Evolutionary conservation across 1,140 invertebrate species (phyloP).

Genomic region (Rhopalosiphum maidis): DNA sequence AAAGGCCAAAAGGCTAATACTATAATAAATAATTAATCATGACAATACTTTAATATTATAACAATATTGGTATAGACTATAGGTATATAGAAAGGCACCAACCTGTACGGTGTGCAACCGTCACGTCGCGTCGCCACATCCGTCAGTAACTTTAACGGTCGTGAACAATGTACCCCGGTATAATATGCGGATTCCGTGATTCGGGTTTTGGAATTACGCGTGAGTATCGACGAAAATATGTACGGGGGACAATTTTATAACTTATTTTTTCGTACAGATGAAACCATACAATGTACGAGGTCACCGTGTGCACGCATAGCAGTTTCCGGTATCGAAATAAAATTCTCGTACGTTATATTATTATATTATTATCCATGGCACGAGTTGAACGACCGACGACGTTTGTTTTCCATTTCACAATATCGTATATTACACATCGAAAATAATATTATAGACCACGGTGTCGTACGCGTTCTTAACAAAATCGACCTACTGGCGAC

Average conservation of each 20-base stretch:
- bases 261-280: neutral
- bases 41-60: neutral
- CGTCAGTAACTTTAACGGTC: neutral
- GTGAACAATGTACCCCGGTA: neutral
- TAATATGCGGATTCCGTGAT: neutral
- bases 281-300: neutral
- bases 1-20: neutral
- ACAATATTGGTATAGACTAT: neutral
- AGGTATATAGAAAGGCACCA: neutral
- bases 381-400: neutral
- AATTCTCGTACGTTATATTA: slow-evolving; percentile 14
- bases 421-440: neutral
- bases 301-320: neutral
- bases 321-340: slow-evolving; percentile 19
- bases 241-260: neutral
- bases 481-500: neutral
- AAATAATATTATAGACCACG: neutral
- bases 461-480: neutral
- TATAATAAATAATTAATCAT: neutral
- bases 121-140: neutral
- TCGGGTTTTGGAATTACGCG: neutral
- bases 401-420: neutral
- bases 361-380: neutral
- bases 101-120: neutral
- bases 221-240: neutral